Conservation (phyloP, 2,888 invertebrate genomes). For the Corbicula japonica region DNA sequence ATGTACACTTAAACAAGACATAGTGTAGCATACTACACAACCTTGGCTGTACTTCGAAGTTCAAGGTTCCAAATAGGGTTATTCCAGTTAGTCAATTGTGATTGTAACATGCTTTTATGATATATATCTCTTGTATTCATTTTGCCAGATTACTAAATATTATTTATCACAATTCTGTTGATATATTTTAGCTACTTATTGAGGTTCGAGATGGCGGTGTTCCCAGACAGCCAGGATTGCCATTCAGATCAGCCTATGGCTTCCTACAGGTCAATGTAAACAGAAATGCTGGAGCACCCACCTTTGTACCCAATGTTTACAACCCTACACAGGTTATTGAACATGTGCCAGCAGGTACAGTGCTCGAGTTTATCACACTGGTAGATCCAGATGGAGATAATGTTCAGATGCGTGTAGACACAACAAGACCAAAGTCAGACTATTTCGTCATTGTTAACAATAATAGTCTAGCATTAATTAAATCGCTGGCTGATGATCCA, state of each 20-base stretch:
- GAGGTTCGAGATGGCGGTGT: constrained; percentile 71
- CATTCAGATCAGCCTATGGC: constrained; percentile 52
- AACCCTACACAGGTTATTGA: constrained; percentile 51
- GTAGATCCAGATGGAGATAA: constrained; percentile 74
- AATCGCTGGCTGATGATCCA: constrained; percentile 62
- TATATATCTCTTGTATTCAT: too few relatives aligned
- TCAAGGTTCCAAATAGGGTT: too few relatives aligned
- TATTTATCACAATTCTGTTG: too few relatives aligned
- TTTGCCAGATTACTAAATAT: too few relatives aligned
- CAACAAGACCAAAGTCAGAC: constrained; percentile 55
- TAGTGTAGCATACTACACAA: too few relatives aligned
- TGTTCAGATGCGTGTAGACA: constrained; percentile 60
- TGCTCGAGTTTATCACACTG: constrained; percentile 69
- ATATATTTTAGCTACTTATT: constrained; percentile 64
- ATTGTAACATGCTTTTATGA: too few relatives aligned
- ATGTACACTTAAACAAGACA: too few relatives aligned
- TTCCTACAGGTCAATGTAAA: constrained; percentile 70
- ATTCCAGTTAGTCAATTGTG: too few relatives aligned
- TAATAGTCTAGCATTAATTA: constrained; percentile 49
- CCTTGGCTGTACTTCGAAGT: too few relatives aligned
- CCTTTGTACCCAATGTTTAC: constrained; percentile 65
- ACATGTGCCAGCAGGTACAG: constrained; percentile 63
- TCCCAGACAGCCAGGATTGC: constrained; percentile 47
- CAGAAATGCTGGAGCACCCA: constrained; percentile 76
- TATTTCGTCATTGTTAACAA: constrained; percentile 49